Evolutionary conservation across 2,797 vertebrate species (phyloP), one percentile per base, ranked within the genome.

Genomic region (Morelia viridis): DNA sequence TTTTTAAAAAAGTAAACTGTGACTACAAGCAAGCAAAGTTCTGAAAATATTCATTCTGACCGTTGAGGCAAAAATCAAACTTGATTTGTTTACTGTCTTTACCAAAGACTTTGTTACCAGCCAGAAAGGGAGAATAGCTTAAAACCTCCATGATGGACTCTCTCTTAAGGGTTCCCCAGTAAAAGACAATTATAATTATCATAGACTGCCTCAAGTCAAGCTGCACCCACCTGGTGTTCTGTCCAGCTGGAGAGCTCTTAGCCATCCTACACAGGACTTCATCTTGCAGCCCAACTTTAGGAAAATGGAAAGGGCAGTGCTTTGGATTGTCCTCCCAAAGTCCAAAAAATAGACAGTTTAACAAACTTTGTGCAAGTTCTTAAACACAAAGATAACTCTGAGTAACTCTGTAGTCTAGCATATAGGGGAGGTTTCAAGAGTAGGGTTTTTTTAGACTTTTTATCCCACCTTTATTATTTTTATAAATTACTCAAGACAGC

Each of bases 1-100:
- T 41, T 41, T 41, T 41, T 50, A 87, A 91, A 87, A 60, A 91
- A 91, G 57, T n/a, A 28, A 71, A 71, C 35, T 90, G 87, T 64
- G 46, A 64, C 41, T 76, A 76, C 60, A 24, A 57, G 3, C 26
- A 28, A 9, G 41, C 62, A 68, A 60, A 71, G 8, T 60, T 46
- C n/a, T 57, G 61, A 58, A 56, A 90, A 35, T 46, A 6, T 71
- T 87, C 64, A 76, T 60, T 65, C 50, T 11, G 22, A 86, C 87
- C 24, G 1, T 31, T 19, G 26, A 76, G 31, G 71, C 56, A 76
- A 76, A 87, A 85, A 87, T 91, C 85, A 87, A 91, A 61, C 26
- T 15, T 76, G 35, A 71, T 71, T 4, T 22, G 0, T 3, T 15
- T 41, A 8, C 28, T 71, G 8, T 76, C 71, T 76, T 76, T 41